Evolutionary conservation across 2,797 vertebrate genomes (phyloP).

Genomic region (Brachyrhaphis roseni): DNA sequence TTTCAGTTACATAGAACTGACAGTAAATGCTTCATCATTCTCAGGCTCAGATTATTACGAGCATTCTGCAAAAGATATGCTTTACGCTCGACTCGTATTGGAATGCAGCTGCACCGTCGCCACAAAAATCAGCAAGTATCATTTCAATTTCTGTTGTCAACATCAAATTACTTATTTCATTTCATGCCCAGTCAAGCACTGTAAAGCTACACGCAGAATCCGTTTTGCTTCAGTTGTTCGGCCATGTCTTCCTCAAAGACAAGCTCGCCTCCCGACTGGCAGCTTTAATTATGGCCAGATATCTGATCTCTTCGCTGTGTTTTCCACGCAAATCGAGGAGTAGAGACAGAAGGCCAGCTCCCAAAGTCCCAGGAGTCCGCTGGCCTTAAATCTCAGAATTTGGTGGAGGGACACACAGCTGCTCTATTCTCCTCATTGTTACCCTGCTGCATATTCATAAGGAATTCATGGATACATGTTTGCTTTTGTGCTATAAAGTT

Average conservation of each 20-base stretch:
- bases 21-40: background rate
- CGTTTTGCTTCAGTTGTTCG: slow-evolving; percentile 94
- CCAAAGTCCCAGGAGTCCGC: slow-evolving; percentile 46
- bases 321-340: slow-evolving; percentile 75
- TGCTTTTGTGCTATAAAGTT: slow-evolving; percentile 30
- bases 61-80: slow-evolving; percentile 5
- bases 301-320: slow-evolving; percentile 91
- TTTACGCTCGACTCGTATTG: slow-evolving; percentile 17
- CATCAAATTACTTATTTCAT: slow-evolving; percentile 99
- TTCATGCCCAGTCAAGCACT: slow-evolving; percentile 97
- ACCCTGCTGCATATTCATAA: slow-evolving; percentile 42
- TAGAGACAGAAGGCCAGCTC: slow-evolving; percentile 36
- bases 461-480: slow-evolving; percentile 30
- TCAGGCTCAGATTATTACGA: slow-evolving; percentile 1
- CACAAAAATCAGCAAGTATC: slow-evolving; percentile 88
- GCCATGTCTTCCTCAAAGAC: slow-evolving; percentile 89
- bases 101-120: slow-evolving; percentile 23
- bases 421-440: slow-evolving; percentile 49
- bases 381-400: slow-evolving; percentile 58
- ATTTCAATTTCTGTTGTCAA: slow-evolving; percentile 99
- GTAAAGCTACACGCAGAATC: slow-evolving; percentile 93
- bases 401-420: slow-evolving; percentile 31
- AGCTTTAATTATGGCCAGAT: slow-evolving; percentile 95
- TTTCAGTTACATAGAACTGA: background rate
- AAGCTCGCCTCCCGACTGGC: slow-evolving; percentile 92